Base-by-base conservation (phyloP, 2,797 vertebrate genomes). In the Steatocranus sp. region DNA sequence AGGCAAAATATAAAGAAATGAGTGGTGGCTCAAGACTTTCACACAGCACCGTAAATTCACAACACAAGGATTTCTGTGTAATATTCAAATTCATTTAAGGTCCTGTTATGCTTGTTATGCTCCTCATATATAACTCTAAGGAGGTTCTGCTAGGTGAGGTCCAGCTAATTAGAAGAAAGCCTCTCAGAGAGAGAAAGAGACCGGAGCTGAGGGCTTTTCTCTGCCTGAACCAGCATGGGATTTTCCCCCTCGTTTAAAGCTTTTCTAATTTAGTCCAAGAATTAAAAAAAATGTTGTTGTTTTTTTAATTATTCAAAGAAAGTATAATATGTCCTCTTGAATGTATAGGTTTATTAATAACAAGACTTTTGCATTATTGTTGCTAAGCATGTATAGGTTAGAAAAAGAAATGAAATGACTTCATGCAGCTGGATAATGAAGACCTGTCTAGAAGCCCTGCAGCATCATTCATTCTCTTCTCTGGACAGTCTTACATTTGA, bases 251-350 rank as follows among this genome's bases (percentile, higher is more conserved):
- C 63, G 43, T 68, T 43, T 43, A 17, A 68, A 68, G 36, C 20
- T 68, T 41, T 14, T 68, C 36, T 41, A 6, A 41, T 25, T 41
- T 41, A 68, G 63, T 41, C 30, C 56, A 17, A 61, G 30, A 58
- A 58, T 51, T 0, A 17, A 51, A 23, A 50, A 51, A 23, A 3
- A 18, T 0, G 3, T 5, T 4, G 6, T 5, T 58, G 11, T 61
- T 12, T 0, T 12, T 14, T 14, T 1, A 11, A 20, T 36, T 20
- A 36, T 61, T 8, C 58, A 36, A 34, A 36, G 1, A 61, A 5
- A 20, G 58, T 41, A 41, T 66, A 61, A 61, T 61, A 41, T 41
- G 58, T 63, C 7, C 58, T 20, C 7, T 36, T 63, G 58, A 63
- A 38, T 63, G 58, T 63, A 63, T 38, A 30, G 17, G 10, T 48